These are phyloP conservation scores for Epinephelus malabaricus DNA, from an alignment of 2,797 vertebrate species.

Conservation along the genomic window DNA sequence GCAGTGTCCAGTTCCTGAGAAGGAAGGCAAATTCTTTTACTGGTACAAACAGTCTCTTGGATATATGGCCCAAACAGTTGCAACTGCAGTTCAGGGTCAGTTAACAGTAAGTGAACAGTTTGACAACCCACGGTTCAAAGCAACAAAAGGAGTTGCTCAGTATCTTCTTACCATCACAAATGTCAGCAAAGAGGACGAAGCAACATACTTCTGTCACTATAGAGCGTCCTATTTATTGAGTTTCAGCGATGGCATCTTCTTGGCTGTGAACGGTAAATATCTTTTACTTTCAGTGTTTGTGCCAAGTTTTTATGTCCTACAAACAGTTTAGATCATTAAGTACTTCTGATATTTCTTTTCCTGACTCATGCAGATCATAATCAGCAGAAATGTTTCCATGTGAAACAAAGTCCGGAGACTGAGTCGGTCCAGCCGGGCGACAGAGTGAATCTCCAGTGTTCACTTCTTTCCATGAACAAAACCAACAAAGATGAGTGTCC, in stretches of 20 bases:
- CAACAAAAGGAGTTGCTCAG: rapidly evolving
- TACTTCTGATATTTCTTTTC: too few species aligned
- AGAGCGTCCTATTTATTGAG: rapidly evolving
- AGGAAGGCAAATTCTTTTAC: rapidly evolving
- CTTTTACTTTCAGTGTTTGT: background rate
- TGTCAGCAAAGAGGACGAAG: constrained; percentile 53
- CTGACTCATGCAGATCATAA: constrained; percentile 10
- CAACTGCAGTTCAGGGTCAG: rapidly evolving
- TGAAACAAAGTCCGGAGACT: constrained; percentile 26
- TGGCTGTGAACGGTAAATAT: constrained; percentile 37
- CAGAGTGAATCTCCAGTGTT: constrained; percentile 47
- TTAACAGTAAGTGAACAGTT: background rate
- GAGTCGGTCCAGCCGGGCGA: constrained; percentile 5
- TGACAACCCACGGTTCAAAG: background rate
- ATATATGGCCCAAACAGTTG: background rate
- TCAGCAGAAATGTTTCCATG: rapidly evolving
- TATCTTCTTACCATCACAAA: constrained; percentile 37
- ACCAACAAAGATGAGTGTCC: constrained; percentile 20
- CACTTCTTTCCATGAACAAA: background rate
- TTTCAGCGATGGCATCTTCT: background rate
- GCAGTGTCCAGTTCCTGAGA: background rate
- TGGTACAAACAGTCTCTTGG: constrained; percentile 47
- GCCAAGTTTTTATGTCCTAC: background rate
- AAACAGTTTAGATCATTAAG: too few species aligned
- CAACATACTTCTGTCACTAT: constrained; percentile 50